Evolutionary conservation across 2,888 invertebrate genomes (phyloP), one percentile per base, ranked within the genome.

Genomic region (Drosophila multiciliata): DNA sequence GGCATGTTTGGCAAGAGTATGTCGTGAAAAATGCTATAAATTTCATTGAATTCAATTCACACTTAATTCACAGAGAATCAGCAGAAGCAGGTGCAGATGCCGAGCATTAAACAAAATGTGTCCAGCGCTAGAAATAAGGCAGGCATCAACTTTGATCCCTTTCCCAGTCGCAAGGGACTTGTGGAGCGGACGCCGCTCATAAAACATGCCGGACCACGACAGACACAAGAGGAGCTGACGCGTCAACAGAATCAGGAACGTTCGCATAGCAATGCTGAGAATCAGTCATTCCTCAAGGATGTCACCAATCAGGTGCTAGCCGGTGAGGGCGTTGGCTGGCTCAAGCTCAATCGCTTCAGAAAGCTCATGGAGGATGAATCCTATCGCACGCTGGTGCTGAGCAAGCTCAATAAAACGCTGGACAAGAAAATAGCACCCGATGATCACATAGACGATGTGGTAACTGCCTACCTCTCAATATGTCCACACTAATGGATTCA

Each of bases 331-430:
- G 97, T 99, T 0, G 98, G 99, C 23, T 99, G 99, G 98, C 94
- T 99, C 55, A 98, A 99, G 92, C 94, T 98, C 23, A 98, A 97
- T 91, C 95, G 98, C 32, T 94, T 99, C 58, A 97, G 97, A 92
- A 99, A 98, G 91, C 94, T 99, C 35, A 98, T 99, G 98, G 99
- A 99, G 92, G 99, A 99, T 93, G 99, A 99, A 93, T 99, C 98
- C 54, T 98, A 99, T 93, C 95, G 99, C 40, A 99, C 98, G 92
- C 96, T 99, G 93, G 97, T 99, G 45, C 96, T 99, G 55, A 97
- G 97, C 80, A 98, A 99, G 92, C 94, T 99, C 5, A 99, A 99
- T 93, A 96, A 97, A 87, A 98, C 98, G 60, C 95, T 99, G 65
- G 98, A 98, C 89, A 95, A 96, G 82, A 99, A 98, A 93, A 96